phyloP scores from a whole-genome alignment of 2,113 vertebrate species.

The Egretta garzetta region DNA sequence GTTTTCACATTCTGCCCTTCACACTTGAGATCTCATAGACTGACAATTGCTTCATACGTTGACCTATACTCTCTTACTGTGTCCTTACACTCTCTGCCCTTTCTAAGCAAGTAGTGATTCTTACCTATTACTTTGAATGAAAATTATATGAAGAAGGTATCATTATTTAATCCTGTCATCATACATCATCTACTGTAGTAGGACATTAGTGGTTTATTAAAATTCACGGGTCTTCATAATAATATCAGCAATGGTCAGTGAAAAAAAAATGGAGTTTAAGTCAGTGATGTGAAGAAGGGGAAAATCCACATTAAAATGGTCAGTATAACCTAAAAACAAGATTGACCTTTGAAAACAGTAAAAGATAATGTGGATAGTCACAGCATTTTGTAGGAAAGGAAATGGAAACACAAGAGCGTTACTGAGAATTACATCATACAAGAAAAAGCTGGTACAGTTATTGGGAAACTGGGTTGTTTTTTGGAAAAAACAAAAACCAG shows the following conservation, averaged over 20 bases:
- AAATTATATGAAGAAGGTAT: not conserved
- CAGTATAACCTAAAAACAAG: not conserved
- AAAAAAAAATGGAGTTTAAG: not conserved
- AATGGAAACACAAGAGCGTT: not conserved
- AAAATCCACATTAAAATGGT: not conserved
- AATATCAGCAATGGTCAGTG: not conserved
- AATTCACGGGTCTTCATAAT: not conserved
- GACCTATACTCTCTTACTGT: not conserved
- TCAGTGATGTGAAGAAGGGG: not conserved
- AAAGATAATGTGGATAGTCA: not conserved
- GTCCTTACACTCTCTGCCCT: not conserved
- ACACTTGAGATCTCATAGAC: not conserved
- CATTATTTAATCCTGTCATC: not conserved
- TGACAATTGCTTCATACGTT: not conserved
- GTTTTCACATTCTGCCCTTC: not conserved
- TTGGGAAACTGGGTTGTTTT: not conserved
- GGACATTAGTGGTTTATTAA: not conserved
- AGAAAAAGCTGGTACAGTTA: not conserved
- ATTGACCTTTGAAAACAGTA: not conserved
- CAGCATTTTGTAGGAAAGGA: not conserved
- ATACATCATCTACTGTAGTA: not conserved
- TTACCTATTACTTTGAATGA: not conserved
- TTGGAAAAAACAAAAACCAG: rapidly evolving
- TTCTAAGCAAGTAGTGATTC: not conserved
- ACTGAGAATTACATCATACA: rapidly evolving